Evolutionary conservation across 1,140 invertebrate species (phyloP), one percentile per base, ranked within the genome.

Genomic region (Diploscapter pachys): DNA sequence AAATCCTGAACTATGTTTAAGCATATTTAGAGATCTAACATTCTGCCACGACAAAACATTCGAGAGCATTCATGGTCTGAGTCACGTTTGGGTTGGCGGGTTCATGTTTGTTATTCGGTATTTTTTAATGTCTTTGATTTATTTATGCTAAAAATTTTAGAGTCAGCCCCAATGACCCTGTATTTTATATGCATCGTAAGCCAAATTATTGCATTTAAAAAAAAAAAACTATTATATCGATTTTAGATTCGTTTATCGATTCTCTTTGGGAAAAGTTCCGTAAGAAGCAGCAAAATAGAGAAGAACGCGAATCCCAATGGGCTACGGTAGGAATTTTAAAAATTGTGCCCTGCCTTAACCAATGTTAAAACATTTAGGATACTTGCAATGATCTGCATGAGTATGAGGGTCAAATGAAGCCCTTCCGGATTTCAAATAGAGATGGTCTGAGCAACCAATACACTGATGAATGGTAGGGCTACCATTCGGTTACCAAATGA

Each of bases 41-140:
- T 85, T 85, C 69, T 86, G 83, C 63, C 82, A 85, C 63, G 83
- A 85, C 75, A 85, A 85, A 74, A 85, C 83, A n/a, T 85, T 85
- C 63, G 83, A 85, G 76, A 84, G 83, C 6, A 86, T 85, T 81
- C 82, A 83, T 66, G 82, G 82, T n/a, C 64, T 79, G 64, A 79
- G 81, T 31, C 83, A 85, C 64, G 83, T 86, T 51, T 85, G 84
- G 84, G 83, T 85, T 48, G 83, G 83, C 11, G 83, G 83, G 50
- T 85, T 86, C 66, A 85, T 85, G 83, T 85, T 85, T 72, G 83
- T 86, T 31, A 86, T 85, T 67, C 71, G 82, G 83, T 83, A 50
- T 73, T 65, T 11, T 82, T 77, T 6, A 85, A 83, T 63, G 79
- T 80, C 52, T 75, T 71, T 11, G 73, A 71, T 61, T 69, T 5